Evolutionary conservation across 2,113 vertebrate species (phyloP), one percentile per base, ranked within the genome.

Genomic region (Eptesicus fuscus): DNA sequence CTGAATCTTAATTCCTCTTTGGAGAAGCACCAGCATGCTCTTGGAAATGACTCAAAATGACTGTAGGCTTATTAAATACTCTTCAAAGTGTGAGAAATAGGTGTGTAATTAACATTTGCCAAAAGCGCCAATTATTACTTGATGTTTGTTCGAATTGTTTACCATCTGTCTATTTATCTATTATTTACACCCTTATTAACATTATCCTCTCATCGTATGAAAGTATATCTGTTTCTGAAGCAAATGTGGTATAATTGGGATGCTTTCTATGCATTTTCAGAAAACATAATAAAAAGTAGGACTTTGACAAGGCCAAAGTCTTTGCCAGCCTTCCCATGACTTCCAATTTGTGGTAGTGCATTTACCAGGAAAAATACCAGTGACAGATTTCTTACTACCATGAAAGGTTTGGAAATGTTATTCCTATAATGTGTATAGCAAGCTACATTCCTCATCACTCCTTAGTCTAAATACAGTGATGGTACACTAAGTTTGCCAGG

Each of bases 71-170:
- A 9, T 80, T 56, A 92, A 79, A 30, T 5, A 44, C n/a, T 88
- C 1, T 37, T 95, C 80, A 73, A 83, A 73, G 28, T 59, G 18
- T 86, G 92, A 10, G 56, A 83, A 89, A 89, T 23, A 53, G 11
- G 28, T 94, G 61, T 69, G 10, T 2, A 16, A 91, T 80, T 95
- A 94, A 95, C 20, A 80, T 93, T 74, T 95, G 40, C 67, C 74
- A 73, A 63, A 87, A 71, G 25, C 88, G 2, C 5, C 5, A 40
- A 90, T 92, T 79, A 11, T 76, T 96, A 95, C 17, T 83, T 95
- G 5, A 51, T 96, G 40, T 92, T 94, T 94, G 5, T 93, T 78
- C 86, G 97, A 67, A 88, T 74, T 80, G 28, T 96, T 94, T 96
- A 63, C 47, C 65, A 16, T 90, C 28, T 95, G 88, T 51, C n/a